These are phyloP conservation scores for Rhagophthalmus giganteus DNA, from an alignment of 2,888 invertebrate species.

Conservation along the genomic window DNA sequence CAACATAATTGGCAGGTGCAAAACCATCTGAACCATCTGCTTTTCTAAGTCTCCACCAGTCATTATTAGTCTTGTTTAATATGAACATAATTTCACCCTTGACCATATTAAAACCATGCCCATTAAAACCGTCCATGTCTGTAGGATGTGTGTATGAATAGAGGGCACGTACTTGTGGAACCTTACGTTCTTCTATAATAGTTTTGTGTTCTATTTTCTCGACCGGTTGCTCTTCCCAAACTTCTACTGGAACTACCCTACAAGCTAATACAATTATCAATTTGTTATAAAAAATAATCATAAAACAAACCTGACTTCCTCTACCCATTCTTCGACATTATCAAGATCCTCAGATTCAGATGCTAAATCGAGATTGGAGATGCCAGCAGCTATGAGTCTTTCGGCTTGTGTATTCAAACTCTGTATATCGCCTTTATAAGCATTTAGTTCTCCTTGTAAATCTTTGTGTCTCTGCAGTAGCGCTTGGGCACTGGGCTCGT, in stretches of 20 bases:
- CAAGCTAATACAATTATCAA: conserved; percentile 23
- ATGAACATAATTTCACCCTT: conserved; percentile 92
- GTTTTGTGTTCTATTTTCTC: conserved; percentile 83
- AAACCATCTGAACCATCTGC: conserved; percentile 92
- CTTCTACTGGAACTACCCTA: conserved; percentile 81
- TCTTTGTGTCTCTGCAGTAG: conserved; percentile 84
- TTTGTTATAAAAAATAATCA: too few relatives aligned
- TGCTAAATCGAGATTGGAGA: conserved; percentile 67
- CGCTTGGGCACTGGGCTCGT: conserved; percentile 89
- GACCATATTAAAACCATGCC: conserved; percentile 88
- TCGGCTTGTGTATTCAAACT: conserved; percentile 77
- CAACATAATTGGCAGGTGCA: conserved; percentile 96
- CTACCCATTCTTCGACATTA: conserved; percentile 60
- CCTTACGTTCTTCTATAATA: conserved; percentile 82
- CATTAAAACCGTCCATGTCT: too few relatives aligned
- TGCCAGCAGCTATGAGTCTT: conserved; percentile 73
- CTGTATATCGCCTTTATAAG: conserved; percentile 84
- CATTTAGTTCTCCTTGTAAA: conserved; percentile 84
- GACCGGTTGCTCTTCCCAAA: conserved; percentile 89
- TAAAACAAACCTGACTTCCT: conserved; percentile 25
- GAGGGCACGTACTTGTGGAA: conserved; percentile 84
- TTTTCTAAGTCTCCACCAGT: conserved; percentile 98
- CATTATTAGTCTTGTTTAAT: conserved; percentile 91
- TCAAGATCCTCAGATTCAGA: conserved; percentile 66
- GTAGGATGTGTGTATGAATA: too few relatives aligned